Conservation (phyloP, 2,113 vertebrate species). For the Brienomyrus brachyistius region DNA sequence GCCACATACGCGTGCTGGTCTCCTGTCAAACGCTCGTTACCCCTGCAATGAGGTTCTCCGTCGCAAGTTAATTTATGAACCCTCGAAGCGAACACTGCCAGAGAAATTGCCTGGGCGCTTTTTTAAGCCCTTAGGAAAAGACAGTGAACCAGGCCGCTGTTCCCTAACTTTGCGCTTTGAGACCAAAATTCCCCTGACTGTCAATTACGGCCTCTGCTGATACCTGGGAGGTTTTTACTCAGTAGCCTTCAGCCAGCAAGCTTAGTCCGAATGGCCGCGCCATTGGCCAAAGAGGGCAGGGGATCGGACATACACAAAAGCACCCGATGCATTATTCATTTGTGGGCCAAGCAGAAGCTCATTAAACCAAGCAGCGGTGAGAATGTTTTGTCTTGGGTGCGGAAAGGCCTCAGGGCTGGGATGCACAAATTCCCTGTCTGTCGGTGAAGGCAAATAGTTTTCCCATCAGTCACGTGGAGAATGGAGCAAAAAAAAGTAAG, state of each 20-base stretch:
- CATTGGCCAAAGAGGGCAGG: not conserved
- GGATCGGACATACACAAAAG: not conserved
- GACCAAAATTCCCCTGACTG: conserved; percentile 9
- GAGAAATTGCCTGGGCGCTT: not conserved
- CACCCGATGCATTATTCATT: not conserved
- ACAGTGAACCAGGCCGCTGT: not conserved
- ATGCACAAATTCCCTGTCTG: not conserved
- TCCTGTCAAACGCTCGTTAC: not conserved
- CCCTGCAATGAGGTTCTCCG: not conserved
- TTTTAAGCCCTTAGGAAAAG: not conserved
- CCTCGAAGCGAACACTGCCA: conserved; percentile 12
- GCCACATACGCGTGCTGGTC: not conserved
- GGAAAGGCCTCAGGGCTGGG: not conserved
- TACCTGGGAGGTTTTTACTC: not conserved
- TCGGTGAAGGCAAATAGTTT: not conserved
- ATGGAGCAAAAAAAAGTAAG: not conserved
- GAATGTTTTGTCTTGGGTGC: not conserved
- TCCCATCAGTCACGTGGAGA: not conserved
- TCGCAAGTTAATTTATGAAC: conserved; percentile 6
- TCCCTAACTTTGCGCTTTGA: not conserved
- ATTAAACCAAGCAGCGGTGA: not conserved
- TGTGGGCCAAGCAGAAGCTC: not conserved
- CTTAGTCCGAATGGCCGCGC: not conserved
- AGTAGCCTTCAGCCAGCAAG: not conserved
- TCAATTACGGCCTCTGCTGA: not conserved